Percentiles rank a stretch among this genome's conserved stretches.
phyloP scores from a whole-genome alignment of 2,113 vertebrate genomes.

The Actinemys pallida region DNA sequence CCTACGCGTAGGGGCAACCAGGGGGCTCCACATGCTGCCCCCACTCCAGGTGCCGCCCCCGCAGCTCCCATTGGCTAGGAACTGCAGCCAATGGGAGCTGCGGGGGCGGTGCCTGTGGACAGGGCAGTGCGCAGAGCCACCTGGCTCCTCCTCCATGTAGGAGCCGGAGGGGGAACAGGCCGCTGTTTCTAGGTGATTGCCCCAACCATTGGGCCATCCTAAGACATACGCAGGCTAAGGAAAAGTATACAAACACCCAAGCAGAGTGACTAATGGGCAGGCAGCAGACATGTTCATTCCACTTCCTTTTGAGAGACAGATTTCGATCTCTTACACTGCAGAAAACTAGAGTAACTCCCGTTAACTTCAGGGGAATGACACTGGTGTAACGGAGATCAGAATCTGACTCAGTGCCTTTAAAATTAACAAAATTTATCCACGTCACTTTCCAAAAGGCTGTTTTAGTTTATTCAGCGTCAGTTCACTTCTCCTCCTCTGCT shows the following conservation, averaged over 20 bases:
- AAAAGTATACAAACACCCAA: not conserved
- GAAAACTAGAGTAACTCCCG: not conserved
- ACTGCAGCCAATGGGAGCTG: no score
- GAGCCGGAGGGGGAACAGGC: no score
- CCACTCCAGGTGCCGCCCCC: no score
- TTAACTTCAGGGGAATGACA: not conserved
- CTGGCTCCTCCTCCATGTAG: no score
- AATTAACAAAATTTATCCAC: not conserved
- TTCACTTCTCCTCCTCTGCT: not conserved
- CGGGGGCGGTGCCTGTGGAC: no score
- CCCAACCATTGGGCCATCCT: not conserved
- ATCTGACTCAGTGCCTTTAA: fast-evolving
- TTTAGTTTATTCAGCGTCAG: fast-evolving
- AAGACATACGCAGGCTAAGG: not conserved
- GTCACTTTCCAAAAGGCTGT: not conserved
- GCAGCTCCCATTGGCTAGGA: no score
- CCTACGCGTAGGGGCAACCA: no score
- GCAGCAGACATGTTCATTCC: not conserved
- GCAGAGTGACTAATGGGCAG: not conserved
- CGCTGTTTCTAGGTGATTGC: not conserved
- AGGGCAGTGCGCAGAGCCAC: no score
- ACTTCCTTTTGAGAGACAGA: not conserved
- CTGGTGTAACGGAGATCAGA: not conserved
- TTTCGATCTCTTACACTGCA: not conserved
- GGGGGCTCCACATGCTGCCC: no score